phyloP scores from a whole-genome alignment of 1,140 invertebrate genomes.

The Penaeus vannamei region DNA sequence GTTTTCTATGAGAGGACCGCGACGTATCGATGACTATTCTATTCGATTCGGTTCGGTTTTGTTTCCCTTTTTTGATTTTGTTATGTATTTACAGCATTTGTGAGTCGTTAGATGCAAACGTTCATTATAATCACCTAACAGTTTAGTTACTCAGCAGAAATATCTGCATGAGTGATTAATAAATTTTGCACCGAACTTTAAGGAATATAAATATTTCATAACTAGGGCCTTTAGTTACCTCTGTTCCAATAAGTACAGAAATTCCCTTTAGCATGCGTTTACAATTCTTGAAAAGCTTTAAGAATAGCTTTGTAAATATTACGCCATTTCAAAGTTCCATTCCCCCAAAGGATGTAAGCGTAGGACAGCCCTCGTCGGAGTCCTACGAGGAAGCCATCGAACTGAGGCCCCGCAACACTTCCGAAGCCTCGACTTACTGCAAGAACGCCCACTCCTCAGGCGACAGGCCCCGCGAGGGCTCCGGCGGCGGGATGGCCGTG shows the following conservation, averaged over 20 bases:
- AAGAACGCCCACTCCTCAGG: neutral
- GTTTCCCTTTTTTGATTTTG: too few species aligned
- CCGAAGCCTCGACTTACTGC: neutral
- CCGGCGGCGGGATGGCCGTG: slow-evolving; percentile 19
- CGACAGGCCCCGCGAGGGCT: neutral
- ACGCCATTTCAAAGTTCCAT: neutral
- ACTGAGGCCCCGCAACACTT: neutral
- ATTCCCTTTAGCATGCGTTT: too few species aligned
- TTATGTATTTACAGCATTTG: too few species aligned
- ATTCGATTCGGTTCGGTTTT: too few species aligned
- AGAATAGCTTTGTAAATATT: neutral
- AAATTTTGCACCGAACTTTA: too few species aligned
- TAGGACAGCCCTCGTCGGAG: slow-evolving; percentile 17
- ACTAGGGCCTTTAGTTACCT: too few species aligned
- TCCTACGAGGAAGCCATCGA: slow-evolving; percentile 45
- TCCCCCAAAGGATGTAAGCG: slow-evolving; percentile 27
- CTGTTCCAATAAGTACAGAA: too few species aligned
- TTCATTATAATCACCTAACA: too few species aligned
- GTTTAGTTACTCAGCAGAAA: too few species aligned
- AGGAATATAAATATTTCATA: too few species aligned
- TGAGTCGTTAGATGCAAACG: too few species aligned
- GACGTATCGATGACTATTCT: neutral
- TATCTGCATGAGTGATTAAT: too few species aligned
- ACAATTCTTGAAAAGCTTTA: neutral
- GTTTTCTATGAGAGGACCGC: neutral